Evolutionary conservation across 1,140 invertebrate species (phyloP), one percentile per base, ranked within the genome.

Genomic region (Periplaneta americana): DNA sequence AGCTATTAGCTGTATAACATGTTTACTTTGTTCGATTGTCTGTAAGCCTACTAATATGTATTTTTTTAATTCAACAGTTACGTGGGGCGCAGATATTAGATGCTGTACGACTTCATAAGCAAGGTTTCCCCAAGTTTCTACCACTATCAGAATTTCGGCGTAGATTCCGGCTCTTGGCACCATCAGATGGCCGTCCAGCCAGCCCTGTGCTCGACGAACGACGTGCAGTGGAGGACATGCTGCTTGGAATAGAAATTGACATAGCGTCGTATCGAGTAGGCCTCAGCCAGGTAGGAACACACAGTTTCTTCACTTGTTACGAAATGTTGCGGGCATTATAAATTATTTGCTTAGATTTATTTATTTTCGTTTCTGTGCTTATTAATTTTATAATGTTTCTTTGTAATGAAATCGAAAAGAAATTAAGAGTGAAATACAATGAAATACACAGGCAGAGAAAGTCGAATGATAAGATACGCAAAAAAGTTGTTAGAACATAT

Each of bases 41-140:
- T n/a, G n/a, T n/a, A n/a, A n/a, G n/a, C n/a, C n/a, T 66, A 4
- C n/a, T 6, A 28, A 66, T 66, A 15, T 48, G 22, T n/a, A n/a
- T n/a, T n/a, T n/a, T n/a, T n/a, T n/a, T n/a, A n/a, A n/a, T n/a
- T 11, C 48, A 28, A 48, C 89, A 98, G 95, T 92, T 99, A 84
- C 92, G 97, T 85, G 96, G 97, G 32, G 94, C 94, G 83, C 96
- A 98, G 90, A 93, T 99, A 33, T 90, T 98, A 74, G 95, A 98
- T 84, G 94, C 96, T 28, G 93, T 98, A 17, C 91, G 97, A 32
- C 90, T 98, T 75, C 94, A 97, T 89, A 97, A 98, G 86, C 95
- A 97, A 89, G 97, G 97, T 39, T 98, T 96, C 88, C 97, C 97
- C 6, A 96, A 97, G 86, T 93, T 95, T 85, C 92, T 98, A 91